Evolutionary conservation across 2,888 invertebrate genomes (phyloP), one percentile per base, ranked within the genome.

Genomic region (Dastarcus helophoroides): DNA sequence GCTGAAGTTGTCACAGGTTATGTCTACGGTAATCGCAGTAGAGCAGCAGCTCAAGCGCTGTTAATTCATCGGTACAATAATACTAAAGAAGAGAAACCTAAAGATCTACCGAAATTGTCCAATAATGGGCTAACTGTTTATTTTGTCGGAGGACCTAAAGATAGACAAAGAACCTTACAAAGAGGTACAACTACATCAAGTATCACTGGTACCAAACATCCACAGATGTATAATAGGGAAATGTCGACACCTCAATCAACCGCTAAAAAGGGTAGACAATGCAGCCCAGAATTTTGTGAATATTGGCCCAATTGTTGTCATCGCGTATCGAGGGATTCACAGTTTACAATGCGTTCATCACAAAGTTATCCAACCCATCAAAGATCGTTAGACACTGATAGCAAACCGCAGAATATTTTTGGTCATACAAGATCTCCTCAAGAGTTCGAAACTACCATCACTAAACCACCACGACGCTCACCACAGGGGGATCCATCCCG

Each of bases 271-370:
- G 58, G 53, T 27, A 48, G 56, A 29, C 59, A 64, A 17, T 71
- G 69, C 50, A 68, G 62, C 44, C 63, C 66, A 28, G 67, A 63
- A 37, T 66, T 67, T 7, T 74, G 74, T 47, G 70, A 73, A 43
- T 75, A 71, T 56, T 76, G 75, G 76, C 73, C 76, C 9, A 68
- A 68, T 33, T 68, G 69, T 43, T 62, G 64, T 0, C 68, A 67
- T 38, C 54, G 67, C 11, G 65, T 67, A 21, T 55, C 51, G 11
- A 29, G 24, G 2, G 48, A 52, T 16, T 40, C 46, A 8, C 51
- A 50, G 35, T 48, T 53, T 12, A 51, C 51, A 25, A 68, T 68
- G 65, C 57, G 65, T 26, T 46, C 63, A 2, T 68, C 68, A 0
- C 69, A 69, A 43, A 69, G 68, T 44, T 70, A 71, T 40, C 70